Evolutionary conservation across 2,113 vertebrate species (phyloP), one percentile per base, ranked within the genome.

Genomic region (Xenopus borealis): DNA sequence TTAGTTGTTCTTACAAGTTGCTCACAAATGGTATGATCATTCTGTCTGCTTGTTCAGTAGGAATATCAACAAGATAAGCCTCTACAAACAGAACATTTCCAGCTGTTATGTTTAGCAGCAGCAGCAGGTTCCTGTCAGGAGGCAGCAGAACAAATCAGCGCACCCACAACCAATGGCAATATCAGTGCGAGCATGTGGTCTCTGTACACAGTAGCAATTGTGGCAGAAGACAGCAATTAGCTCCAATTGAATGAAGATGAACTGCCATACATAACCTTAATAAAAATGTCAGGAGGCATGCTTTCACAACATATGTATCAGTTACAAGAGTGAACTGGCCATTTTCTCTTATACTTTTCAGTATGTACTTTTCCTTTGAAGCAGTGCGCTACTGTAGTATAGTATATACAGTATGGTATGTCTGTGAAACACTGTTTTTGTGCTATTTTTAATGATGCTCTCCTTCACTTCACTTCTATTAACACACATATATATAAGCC

Each of bases 201-300:
- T 86, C 83, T 83, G 85, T 88, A 87, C 86, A 92, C 92, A 92
- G 92, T 93, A 93, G 92, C 91, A 27, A 3, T 27, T 1, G 81
- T 78, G 79, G 81, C 86, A 85, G 85, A 80, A 86, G 91, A 91
- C 90, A 91, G 90, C 88, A 91, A 91, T 93, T 93, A 93, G 88
- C 91, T 91, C 88, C 83, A 85, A 71, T 81, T 86, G 85, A 91
- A 91, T 89, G 88, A 91, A 92, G 90, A 92, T 87, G 89, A 92
- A 92, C 79, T 81, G 87, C 80, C 90, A 91, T 90, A 89, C 85
- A 89, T 90, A 90, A 92, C 89, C 90, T 91, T 92, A 87, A 91
- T 92, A 92, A 92, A 93, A 91, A 88, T 84, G 90, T 90, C 90
- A 91, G 78, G 80, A 81, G 83, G 80, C 84, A 85, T 85, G 84